Evolutionary conservation across 2,888 invertebrate genomes (phyloP), one percentile per base, ranked within the genome.

Genomic region (Megaustenia siamemsis): DNA sequence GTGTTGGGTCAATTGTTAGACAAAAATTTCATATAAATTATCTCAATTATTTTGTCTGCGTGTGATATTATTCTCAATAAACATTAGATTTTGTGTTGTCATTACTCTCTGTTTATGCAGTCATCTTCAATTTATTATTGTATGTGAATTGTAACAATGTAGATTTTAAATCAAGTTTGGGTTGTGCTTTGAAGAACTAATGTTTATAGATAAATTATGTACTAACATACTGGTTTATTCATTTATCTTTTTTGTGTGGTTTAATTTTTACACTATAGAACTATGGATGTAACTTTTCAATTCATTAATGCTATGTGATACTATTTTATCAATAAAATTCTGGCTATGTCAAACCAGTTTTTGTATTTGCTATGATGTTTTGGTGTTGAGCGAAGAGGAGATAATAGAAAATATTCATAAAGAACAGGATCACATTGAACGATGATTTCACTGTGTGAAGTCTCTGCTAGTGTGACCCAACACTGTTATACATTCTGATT

Each of bases 271-370:
- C n/a, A 83, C 78, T 66, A 60, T 78, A 78, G 63, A 77, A 24
- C 45, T 45, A 63, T 78, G 18, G 45, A 40, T 40, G 43, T 43
- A 43, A 18, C 28, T 21, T 83, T 68, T 82, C 56, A 60, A 73
- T 60, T 73, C 45, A 82, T 82, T 83, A 66, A 77, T 77, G 49
- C 60, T 83, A 68, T 83, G 77, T 83, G 83, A 83, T 76, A 83
- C 83, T 83, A 83, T 77, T 83, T 77, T 83, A 83, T 18, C 35
- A 83, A 77, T 83, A 83, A 83, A 82, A 83, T 28, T 75, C 38
- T 40, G 77, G 60, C 77, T 38, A 79, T 40, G 79, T 66, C 79
- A 68, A 32, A 32, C 15, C 73, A 18, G 24, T 49, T 73, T 6
- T 43, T 73, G 8, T 68, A n/a, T n/a, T n/a, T n/a, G n/a, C n/a